These are phyloP conservation scores for Papilio glaucus DNA, from an alignment of 1,140 invertebrate species.

Conservation along the genomic window DNA sequence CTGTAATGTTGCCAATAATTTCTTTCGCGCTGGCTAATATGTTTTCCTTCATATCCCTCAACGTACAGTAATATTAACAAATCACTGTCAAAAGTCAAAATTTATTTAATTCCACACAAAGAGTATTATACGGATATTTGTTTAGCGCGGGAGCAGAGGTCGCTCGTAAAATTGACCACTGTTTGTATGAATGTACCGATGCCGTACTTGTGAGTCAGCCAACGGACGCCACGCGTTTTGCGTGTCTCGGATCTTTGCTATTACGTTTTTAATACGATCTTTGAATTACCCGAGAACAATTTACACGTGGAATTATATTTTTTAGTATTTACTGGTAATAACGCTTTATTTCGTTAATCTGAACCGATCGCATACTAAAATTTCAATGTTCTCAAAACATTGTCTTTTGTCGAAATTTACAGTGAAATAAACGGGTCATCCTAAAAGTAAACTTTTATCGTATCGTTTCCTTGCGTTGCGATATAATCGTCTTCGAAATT, in stretches of 20 bases:
- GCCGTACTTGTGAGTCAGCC: slow-evolving; percentile 36
- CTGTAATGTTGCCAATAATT: slow-evolving; percentile 10
- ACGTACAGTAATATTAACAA: background rate
- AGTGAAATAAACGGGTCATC: slow-evolving; percentile 45
- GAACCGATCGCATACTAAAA: background rate
- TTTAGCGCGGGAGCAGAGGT: slow-evolving; percentile 39
- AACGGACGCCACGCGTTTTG: slow-evolving; percentile 43
- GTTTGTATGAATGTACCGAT: slow-evolving; percentile 48
- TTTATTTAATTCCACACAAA: slow-evolving; percentile 27
- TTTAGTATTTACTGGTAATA: background rate
- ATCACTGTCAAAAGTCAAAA: slow-evolving; percentile 16
- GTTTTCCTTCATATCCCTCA: slow-evolving; percentile 20
- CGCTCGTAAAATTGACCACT: slow-evolving; percentile 52
- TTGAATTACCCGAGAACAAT: background rate
- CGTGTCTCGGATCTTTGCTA: slow-evolving; percentile 12
- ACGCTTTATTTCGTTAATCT: background rate
- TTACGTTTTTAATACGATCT: slow-evolving; percentile 1
- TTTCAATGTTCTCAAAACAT: background rate
- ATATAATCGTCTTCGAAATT: slow-evolving; percentile 54
- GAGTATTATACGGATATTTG: background rate
- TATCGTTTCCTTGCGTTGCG: slow-evolving; percentile 58
- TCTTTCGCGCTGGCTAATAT: slow-evolving; percentile 2
- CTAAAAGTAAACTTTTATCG: slow-evolving; percentile 50
- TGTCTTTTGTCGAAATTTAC: slow-evolving; percentile 42
- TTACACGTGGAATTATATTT: background rate